phyloP scores from a whole-genome alignment of 2,113 vertebrate species.

The Axis porcinus region DNA sequence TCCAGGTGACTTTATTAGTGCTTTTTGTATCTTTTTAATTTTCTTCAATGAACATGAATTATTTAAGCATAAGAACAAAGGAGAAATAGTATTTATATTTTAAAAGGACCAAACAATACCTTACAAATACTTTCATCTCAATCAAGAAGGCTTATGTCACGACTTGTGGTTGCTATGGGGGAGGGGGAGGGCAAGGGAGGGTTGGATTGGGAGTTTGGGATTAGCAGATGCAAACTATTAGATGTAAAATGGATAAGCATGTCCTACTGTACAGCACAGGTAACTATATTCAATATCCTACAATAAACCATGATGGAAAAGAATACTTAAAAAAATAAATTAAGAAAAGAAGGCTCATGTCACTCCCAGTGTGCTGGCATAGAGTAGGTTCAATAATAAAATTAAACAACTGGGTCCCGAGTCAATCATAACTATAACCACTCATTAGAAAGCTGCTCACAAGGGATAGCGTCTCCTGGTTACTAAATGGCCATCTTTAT shows the following conservation, averaged over 20 bases:
- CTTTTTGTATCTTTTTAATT: background rate
- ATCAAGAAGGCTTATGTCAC: background rate
- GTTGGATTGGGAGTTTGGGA: background rate
- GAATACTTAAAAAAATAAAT: background rate
- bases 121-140: background rate
- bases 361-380: background rate
- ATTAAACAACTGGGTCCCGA: background rate
- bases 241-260: background rate
- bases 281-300: background rate
- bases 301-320: background rate
- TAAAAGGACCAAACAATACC: background rate
- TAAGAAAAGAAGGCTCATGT: background rate
- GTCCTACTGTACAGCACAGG: background rate
- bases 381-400: background rate
- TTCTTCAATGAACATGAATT: background rate
- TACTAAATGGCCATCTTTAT: conserved; percentile 15
- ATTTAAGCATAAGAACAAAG: background rate
- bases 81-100: background rate
- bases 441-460: conserved; percentile 24
- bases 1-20: background rate
- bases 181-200: background rate
- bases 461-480: background rate
- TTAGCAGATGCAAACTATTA: background rate
- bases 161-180: background rate
- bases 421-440: background rate